Percentiles rank a stretch among this genome's conserved stretches.
Evolutionary conservation across 2,113 vertebrate species (phyloP).

Genomic region (Phyllostomus discolor): DNA sequence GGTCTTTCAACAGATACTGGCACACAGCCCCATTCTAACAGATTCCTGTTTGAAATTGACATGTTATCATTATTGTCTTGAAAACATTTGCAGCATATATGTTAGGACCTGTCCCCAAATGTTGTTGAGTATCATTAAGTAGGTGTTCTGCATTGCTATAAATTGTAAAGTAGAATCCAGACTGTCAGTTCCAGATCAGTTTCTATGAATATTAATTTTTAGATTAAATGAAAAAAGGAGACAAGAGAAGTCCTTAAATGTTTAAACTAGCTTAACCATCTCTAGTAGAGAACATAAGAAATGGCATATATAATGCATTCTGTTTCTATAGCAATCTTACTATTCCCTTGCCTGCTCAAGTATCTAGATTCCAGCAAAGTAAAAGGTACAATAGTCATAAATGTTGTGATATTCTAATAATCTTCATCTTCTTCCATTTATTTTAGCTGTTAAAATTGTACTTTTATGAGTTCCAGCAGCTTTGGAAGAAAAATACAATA

Average conservation of each 20-base stretch:
- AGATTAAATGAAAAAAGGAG: background rate
- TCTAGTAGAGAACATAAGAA: background rate
- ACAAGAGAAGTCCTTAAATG: background rate
- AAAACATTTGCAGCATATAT: background rate
- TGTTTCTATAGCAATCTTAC: slow-evolving; percentile 43
- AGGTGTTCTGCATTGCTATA: slow-evolving; percentile 49
- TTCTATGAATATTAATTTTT: slow-evolving; percentile 59
- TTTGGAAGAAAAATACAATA: background rate
- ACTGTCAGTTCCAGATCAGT: slow-evolving; percentile 45
- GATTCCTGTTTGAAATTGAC: slow-evolving; percentile 23
- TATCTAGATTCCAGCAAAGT: background rate
- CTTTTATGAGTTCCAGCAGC: background rate
- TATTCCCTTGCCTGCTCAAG: background rate
- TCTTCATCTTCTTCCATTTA: background rate
- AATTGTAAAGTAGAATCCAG: slow-evolving; percentile 50
- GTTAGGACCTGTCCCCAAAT: slow-evolving; percentile 48
- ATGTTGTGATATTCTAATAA: background rate
- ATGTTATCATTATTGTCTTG: background rate
- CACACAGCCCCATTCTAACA: background rate
- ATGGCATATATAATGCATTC: background rate
- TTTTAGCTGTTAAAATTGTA: background rate
- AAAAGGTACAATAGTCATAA: background rate
- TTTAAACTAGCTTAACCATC: slow-evolving; percentile 42
- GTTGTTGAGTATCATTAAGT: slow-evolving; percentile 5
- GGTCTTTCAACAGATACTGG: background rate